Conservation (phyloP, 2,113 vertebrate species). For the Chaetorhynchus papuensis region DNA sequence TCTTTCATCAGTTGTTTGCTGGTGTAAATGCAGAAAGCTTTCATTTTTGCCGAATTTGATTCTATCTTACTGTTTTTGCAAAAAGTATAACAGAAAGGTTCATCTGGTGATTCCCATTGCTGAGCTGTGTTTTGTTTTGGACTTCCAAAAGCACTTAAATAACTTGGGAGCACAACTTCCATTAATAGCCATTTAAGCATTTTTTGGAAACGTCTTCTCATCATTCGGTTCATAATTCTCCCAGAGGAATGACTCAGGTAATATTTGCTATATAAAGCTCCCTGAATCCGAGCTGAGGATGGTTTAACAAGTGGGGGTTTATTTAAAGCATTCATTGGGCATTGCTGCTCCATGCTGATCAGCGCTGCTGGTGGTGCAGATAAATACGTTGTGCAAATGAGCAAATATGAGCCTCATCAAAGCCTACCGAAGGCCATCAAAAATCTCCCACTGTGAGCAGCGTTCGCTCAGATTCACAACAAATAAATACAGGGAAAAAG, state of each 20-base stretch:
- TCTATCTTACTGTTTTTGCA: background rate
- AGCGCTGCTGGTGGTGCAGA: background rate
- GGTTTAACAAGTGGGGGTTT: conserved; percentile 7
- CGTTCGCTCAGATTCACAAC: background rate
- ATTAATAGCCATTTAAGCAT: background rate
- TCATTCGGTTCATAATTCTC: background rate
- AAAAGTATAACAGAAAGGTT: background rate
- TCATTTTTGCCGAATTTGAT: background rate
- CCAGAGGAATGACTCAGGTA: conserved; percentile 7
- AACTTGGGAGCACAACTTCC: background rate
- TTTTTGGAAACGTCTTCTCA: background rate
- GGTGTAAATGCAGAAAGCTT: background rate
- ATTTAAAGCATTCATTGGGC: conserved; percentile 9
- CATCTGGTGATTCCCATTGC: background rate
- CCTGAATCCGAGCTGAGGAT: background rate
- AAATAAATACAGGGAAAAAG: conserved; percentile 14
- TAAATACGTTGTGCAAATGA: conserved; percentile 44
- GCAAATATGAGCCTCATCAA: conserved; percentile 40
- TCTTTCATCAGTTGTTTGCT: background rate
- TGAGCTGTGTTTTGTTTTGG: background rate
- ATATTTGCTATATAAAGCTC: background rate
- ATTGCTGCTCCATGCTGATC: conserved; percentile 17
- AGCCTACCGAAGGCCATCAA: background rate
- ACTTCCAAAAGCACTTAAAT: background rate
- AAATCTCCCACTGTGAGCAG: conserved; percentile 23